phyloP scores from a whole-genome alignment of 2,888 invertebrate genomes.

The Phymatocera aterrima region DNA sequence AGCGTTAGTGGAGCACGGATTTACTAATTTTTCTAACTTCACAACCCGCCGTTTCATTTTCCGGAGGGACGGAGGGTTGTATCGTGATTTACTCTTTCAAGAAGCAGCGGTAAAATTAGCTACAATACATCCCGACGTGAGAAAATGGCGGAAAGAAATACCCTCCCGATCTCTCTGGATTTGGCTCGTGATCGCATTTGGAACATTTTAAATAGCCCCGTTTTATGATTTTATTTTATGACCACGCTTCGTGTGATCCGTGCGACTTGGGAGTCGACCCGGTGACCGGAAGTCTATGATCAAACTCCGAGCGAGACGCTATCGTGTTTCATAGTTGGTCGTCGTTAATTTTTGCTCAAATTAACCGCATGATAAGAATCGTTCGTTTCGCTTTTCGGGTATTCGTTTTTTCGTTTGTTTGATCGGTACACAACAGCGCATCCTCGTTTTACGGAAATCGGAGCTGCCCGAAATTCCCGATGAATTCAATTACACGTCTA shows the following conservation, averaged over 20 bases:
- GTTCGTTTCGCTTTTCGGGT: background rate
- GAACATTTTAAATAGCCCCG: slow-evolving; percentile 37
- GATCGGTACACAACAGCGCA: no score
- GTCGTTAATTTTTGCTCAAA: background rate
- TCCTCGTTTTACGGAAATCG: no score
- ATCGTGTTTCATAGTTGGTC: slow-evolving; percentile 25
- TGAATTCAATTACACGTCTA: slow-evolving; percentile 14
- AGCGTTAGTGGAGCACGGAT: no score
- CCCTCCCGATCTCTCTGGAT: no score
- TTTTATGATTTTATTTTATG: slow-evolving; percentile 44
- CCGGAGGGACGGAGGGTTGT: no score
- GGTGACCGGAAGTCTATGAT: slow-evolving; percentile 31
- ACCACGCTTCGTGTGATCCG: slow-evolving; percentile 16
- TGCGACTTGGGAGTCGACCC: background rate
- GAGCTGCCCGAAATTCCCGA: background rate
- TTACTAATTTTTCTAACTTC: no score
- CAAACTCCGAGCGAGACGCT: slow-evolving; percentile 1
- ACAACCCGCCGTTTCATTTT: no score
- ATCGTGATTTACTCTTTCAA: no score
- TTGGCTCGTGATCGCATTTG: background rate
- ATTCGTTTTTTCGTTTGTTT: no score
- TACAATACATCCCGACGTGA: background rate
- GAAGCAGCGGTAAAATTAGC: no score
- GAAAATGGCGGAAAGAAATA: no score
- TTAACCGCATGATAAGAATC: background rate